Evolutionary conservation across 2,113 vertebrate species (phyloP), one percentile per base, ranked within the genome.

Genomic region (Mus musculus): DNA sequence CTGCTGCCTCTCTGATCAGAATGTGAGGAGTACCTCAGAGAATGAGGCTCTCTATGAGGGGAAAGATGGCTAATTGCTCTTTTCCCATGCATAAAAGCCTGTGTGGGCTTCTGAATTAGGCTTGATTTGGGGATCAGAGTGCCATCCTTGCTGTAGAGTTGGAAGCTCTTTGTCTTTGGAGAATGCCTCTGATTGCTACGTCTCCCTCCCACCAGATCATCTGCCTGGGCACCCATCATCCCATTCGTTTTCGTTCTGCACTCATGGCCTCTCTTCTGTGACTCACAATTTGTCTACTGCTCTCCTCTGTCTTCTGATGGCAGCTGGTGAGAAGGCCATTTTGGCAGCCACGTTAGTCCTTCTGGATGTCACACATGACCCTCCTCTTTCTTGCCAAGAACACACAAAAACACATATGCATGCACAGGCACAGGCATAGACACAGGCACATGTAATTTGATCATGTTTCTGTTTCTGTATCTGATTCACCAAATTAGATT

Each of bases 401-500:
- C 85, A 92, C 72, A 71, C 63, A 54, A 6, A 56, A 82, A 78
- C 82, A 91, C 61, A 63, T 97, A 96, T 80, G 88, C 88, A 91
- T 2, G n/a, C 7, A 3, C 90, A 98, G 80, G 42, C 5, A 42
- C n/a, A 75, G 67, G 30, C 67, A 4, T 82, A 97, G 85, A 93
- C 76, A 76, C 93, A 96, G 95, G 86, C 78, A 0, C 89, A 91
- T 3, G 8, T 97, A 97, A 98, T 98, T 97, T 89, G 97, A 97
- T 97, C 95, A 96, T 77, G 42, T 82, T 97, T 95, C 81, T 98
- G 91, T 95, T 96, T 95, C 81, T 98, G 91, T 95, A 96, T 97
- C 91, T 96, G 97, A 91, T 93, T 91, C 84, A 75, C 71, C 88
- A 98, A 98, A 97, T 97, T 97, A 95, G 93, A 97, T 97, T 97